Conservation (phyloP, 2,797 vertebrate genomes). For the Sylvilagus floridanus region DNA sequence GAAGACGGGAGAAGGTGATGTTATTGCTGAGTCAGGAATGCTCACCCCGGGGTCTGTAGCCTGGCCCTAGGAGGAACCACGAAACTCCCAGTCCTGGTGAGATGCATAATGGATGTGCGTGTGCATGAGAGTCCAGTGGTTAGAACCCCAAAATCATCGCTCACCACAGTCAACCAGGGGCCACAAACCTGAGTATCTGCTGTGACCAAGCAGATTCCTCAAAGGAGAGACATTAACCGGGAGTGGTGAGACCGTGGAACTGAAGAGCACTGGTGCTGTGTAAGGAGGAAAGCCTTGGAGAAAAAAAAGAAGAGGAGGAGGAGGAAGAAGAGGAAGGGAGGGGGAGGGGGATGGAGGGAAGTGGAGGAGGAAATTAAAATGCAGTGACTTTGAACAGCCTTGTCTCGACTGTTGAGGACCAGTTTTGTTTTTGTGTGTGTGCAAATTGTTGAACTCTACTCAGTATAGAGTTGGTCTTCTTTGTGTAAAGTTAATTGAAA, state of each 20-base stretch:
- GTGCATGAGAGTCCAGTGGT: neutral
- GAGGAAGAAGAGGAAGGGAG: too few species aligned
- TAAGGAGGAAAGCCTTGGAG: too few species aligned
- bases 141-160: neutral
- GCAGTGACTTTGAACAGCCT: too few species aligned
- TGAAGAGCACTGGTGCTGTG: neutral
- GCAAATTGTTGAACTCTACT: too few species aligned
- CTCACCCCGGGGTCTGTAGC: neutral
- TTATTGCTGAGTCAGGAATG: neutral
- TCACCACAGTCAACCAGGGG: neutral
- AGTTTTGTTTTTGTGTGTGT: too few species aligned
- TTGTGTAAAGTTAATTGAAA: too few species aligned
- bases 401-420: too few species aligned
- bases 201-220: neutral
- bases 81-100: neutral
- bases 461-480: too few species aligned
- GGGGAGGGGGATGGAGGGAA: too few species aligned
- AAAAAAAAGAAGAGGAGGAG: too few species aligned
- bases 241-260: neutral
- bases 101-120: neutral
- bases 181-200: neutral
- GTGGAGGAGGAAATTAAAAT: too few species aligned
- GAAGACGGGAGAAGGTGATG: neutral
- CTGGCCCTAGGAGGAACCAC: neutral
- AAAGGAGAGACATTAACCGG: neutral